These are phyloP conservation scores for Enteromius viviparus DNA, from an alignment of 2,797 vertebrate species.

Conservation along the genomic window DNA sequence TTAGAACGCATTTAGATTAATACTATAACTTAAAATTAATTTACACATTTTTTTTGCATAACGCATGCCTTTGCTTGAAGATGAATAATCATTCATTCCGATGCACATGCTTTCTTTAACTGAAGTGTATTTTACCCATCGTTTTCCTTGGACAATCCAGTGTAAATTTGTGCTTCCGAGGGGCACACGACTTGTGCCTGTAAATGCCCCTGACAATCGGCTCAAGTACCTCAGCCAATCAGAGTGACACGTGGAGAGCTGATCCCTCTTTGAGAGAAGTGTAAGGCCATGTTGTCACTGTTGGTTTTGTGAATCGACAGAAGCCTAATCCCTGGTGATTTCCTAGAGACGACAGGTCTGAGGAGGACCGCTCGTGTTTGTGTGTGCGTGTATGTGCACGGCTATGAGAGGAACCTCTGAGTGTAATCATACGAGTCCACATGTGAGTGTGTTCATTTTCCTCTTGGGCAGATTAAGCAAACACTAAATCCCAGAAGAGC, in stretches of 20 bases:
- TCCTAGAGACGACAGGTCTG: conserved; percentile 88
- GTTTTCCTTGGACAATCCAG: conserved; percentile 61
- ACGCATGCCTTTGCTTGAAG: conserved; percentile 43
- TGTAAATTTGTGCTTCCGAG: not conserved
- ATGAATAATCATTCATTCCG: conserved; percentile 47
- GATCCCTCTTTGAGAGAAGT: conserved; percentile 91
- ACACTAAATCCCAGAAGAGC: conserved; percentile 80
- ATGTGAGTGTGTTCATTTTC: conserved; percentile 77
- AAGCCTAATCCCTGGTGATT: conserved; percentile 89
- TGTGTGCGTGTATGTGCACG: conserved; percentile 39
- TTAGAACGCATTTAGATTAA: not conserved
- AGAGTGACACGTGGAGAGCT: conserved; percentile 89
- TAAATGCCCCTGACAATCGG: conserved; percentile 87
- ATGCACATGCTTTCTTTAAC: conserved; percentile 66
- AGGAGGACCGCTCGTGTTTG: conserved; percentile 71
- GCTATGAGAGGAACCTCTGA: conserved; percentile 65
- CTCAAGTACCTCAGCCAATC: conserved; percentile 91
- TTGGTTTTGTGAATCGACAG: conserved; percentile 89
- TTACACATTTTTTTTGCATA: conserved; percentile 20
- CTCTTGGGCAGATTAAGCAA: conserved; percentile 81
- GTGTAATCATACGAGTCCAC: conserved; percentile 84
- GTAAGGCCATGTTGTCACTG: conserved; percentile 89
- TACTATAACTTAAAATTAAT: conserved; percentile 22
- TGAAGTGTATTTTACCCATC: conserved; percentile 77
- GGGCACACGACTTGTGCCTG: conserved; percentile 73